A percentile compares a stretch with the other conserved stretches of the same genome.
These are phyloP conservation scores for Axis porcinus DNA, from an alignment of 2,113 vertebrate species.

Conservation along the genomic window DNA sequence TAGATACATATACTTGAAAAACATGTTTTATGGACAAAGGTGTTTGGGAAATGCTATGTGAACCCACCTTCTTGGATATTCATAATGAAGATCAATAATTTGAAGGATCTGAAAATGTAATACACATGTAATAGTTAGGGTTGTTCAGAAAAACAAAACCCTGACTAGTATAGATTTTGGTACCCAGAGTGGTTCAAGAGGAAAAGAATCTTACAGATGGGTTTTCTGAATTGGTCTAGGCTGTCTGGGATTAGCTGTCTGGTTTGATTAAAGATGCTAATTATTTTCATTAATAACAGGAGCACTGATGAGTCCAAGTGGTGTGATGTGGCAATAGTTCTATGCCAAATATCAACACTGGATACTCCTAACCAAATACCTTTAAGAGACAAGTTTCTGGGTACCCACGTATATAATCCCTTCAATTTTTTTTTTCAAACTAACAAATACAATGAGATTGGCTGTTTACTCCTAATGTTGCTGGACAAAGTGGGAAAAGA, in stretches of 20 bases:
- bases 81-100: not conserved
- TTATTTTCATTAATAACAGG: not conserved
- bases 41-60: not conserved
- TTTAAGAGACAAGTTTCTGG: not conserved
- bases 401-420: not conserved
- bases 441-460: not conserved
- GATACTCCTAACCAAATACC: not conserved
- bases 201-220: not conserved
- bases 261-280: not conserved
- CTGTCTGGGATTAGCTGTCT: not conserved
- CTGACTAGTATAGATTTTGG: not conserved
- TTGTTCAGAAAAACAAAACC: not conserved
- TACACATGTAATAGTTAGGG: not conserved
- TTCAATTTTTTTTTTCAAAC: not conserved
- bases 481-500: not conserved
- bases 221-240: not conserved
- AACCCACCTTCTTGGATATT: not conserved
- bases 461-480: not conserved
- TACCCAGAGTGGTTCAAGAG: not conserved
- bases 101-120: not conserved
- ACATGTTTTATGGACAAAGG: not conserved
- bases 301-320: not conserved
- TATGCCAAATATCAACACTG: not conserved
- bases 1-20: not conserved
- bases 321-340: not conserved